Evolutionary conservation across 2,888 invertebrate genomes (phyloP).

Genomic region (Andrena bucephala): DNA sequence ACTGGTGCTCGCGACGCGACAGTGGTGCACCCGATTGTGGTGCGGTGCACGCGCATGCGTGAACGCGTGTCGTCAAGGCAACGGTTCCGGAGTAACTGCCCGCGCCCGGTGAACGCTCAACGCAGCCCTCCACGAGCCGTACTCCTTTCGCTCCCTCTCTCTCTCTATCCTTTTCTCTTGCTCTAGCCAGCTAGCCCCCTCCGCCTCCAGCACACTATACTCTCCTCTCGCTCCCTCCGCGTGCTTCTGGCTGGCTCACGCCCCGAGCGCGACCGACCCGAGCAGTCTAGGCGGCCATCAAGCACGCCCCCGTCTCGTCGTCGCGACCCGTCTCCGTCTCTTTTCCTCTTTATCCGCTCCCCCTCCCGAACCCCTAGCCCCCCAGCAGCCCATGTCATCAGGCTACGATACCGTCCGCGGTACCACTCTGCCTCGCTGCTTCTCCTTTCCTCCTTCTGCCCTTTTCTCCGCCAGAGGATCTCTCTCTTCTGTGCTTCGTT

Average conservation of each 20-base stretch:
- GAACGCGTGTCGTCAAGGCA: slow-evolving; percentile 83
- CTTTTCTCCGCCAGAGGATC: slow-evolving; percentile 9
- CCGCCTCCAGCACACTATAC: slow-evolving; percentile 2
- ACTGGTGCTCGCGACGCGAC: slow-evolving; percentile 65
- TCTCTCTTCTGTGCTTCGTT: not conserved
- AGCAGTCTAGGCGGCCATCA: slow-evolving; percentile 81
- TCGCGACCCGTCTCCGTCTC: slow-evolving; percentile 48
- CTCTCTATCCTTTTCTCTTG: slow-evolving; percentile 34
- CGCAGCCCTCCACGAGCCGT: slow-evolving; percentile 74
- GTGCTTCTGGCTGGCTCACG: slow-evolving; percentile 77
- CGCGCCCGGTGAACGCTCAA: slow-evolving; percentile 59
- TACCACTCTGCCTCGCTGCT: slow-evolving; percentile 15
- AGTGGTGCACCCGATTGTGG: slow-evolving; percentile 47
- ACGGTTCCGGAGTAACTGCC: slow-evolving; percentile 85
- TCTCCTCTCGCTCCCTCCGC: slow-evolving; percentile 33
- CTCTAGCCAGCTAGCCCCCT: slow-evolving; percentile 13
- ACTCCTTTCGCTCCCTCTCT: slow-evolving; percentile 64
- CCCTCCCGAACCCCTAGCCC: slow-evolving; percentile 29
- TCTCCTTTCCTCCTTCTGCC: slow-evolving; percentile 1
- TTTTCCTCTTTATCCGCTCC: slow-evolving; percentile 26
- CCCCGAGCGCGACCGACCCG: slow-evolving; percentile 82
- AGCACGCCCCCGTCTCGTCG: slow-evolving; percentile 74
- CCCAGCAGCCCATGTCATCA: not conserved
- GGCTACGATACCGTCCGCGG: no score
- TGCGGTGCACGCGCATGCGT: slow-evolving; percentile 75